Conservation (phyloP, 1,140 invertebrate genomes). For the Melipona quadrifasciata region DNA sequence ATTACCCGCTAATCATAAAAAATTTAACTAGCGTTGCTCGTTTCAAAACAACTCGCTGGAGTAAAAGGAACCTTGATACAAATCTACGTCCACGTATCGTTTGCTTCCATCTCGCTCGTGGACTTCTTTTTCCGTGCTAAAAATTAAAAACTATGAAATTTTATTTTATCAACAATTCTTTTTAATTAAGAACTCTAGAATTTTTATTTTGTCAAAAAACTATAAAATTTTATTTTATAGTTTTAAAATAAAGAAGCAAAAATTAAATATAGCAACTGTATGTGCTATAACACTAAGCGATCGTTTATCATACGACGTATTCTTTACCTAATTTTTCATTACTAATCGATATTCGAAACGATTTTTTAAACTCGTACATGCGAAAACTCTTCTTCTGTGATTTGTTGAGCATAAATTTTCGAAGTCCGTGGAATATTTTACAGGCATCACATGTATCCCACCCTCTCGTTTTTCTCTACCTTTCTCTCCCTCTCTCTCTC, state of each 20-base stretch:
- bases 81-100: not conserved
- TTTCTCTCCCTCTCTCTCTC: not conserved
- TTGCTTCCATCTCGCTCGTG: not conserved
- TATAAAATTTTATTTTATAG: too few species aligned
- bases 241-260: too few species aligned
- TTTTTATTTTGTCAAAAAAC: too few species aligned
- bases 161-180: not conserved
- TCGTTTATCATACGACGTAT: too few species aligned
- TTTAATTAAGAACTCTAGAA: not conserved
- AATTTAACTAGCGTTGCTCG: not conserved
- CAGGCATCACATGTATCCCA: not conserved
- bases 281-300: too few species aligned
- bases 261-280: too few species aligned
- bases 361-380: not conserved
- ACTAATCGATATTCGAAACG: not conserved
- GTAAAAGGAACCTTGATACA: not conserved
- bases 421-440: not conserved
- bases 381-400: not conserved
- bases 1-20: not conserved
- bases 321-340: too few species aligned
- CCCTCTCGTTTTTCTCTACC: not conserved
- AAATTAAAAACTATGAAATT: not conserved
- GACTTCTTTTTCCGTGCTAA: not conserved
- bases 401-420: conserved; percentile 8
- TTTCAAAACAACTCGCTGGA: not conserved